Base-by-base conservation (phyloP, 2,888 invertebrate species). In the Itoplectis maculator region DNA sequence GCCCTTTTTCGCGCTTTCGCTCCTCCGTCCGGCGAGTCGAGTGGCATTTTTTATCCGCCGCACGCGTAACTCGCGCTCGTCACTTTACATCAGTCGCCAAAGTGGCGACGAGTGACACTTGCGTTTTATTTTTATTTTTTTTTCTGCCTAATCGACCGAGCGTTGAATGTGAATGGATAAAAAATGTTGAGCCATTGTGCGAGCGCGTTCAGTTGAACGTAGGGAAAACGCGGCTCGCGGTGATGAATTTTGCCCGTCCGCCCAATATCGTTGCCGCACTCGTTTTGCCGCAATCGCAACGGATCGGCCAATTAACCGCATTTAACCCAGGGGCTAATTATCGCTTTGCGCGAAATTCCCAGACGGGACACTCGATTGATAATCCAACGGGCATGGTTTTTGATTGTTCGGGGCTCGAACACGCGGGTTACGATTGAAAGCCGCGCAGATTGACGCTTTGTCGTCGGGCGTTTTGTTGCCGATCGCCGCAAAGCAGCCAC, bases 261-360 rank as follows among this genome's bases (percentile, higher is more conserved):
- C n/a, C 18, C 47, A 18, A 35, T 59, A n/a, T 5, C 42, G n/a
- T 37, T 47, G 18, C 13, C 37, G 45, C 35, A 61, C 37, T 73
- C 61, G 61, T 61, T 61, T 61, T 29, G 13, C 47, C 61, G 35
- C 47, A 49, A 61, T 73, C 47, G 45, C n/a, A 61, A 61, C 73
- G 47, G 11, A 73, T 73, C 73, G 35, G 20, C 61, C 61, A 73
- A 73, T 73, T 73, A 73, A 73, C 20, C 61, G 73, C 6, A 35
- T 49, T 63, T 47, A 61, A 63, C 49, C 7, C n/a, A n/a, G n/a
- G 15, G 42, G 73, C 47, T 73, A 73, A 73, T 73, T 73, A 73
- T 61, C 61, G 73, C 45, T 73, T 49, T 61, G 73, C n/a, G 61
- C n/a, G 20, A 29, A 73, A 61, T 73, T 61, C 73, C 73, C 73